Evolutionary conservation across 2,113 vertebrate species (phyloP).

Genomic region (Takifugu bimaculatus): DNA sequence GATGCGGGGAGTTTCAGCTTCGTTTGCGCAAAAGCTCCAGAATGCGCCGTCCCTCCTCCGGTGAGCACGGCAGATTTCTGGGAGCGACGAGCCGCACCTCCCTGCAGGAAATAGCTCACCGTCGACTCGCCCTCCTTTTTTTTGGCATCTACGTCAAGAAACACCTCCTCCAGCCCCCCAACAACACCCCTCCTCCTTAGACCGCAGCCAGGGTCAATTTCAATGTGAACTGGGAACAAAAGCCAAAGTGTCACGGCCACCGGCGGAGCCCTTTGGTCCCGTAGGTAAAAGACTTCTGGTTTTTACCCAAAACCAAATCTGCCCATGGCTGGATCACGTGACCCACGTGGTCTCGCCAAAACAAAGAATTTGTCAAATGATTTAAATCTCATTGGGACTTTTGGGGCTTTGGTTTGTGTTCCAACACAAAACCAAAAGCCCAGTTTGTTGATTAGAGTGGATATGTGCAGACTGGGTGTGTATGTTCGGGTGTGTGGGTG

Average conservation of each 20-base stretch:
- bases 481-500: neutral
- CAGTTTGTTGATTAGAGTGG: constrained; percentile 56
- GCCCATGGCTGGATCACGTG: neutral
- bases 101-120: constrained; percentile 89
- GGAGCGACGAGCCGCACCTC: constrained; percentile 68
- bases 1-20: constrained; percentile 39
- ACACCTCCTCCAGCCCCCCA: constrained; percentile 9
- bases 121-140: constrained; percentile 67
- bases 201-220: constrained; percentile 81
- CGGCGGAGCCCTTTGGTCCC: neutral
- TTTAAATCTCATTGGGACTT: too few relatives aligned
- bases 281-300: constrained; percentile 23
- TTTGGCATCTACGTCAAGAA: constrained; percentile 55
- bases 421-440: neutral
- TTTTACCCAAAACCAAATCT: neutral
- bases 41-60: constrained; percentile 13
- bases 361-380: too few relatives aligned
- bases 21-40: constrained; percentile 18
- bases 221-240: constrained; percentile 87
- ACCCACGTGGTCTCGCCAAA: too few relatives aligned
- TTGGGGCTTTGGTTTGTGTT: neutral
- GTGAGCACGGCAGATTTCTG: constrained; percentile 25
- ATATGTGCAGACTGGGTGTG: constrained; percentile 57
- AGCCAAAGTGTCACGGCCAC: constrained; percentile 71
- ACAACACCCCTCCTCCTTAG: neutral